These are phyloP conservation scores for Dinomys branickii DNA, from an alignment of 2,113 vertebrate species.

Conservation along the genomic window DNA sequence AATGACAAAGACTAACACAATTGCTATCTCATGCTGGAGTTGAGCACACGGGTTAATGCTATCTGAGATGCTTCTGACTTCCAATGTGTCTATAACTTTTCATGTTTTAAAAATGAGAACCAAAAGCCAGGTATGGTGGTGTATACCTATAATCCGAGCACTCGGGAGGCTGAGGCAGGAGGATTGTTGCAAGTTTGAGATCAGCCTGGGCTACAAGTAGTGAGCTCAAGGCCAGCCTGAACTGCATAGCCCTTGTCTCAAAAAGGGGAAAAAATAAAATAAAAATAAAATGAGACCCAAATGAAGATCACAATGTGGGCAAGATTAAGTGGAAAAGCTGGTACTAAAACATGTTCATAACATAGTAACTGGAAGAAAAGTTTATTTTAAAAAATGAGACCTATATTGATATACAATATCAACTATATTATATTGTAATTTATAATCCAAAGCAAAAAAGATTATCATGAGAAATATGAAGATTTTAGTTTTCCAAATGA, in stretches of 20 bases:
- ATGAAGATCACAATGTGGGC: constrained; percentile 30
- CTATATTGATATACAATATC: constrained; percentile 7
- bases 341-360: constrained; percentile 48
- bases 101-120: constrained; percentile 26
- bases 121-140: too few species aligned
- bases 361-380: constrained; percentile 16
- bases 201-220: too few species aligned
- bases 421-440: background rate
- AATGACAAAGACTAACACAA: background rate
- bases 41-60: background rate
- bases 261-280: too few species aligned
- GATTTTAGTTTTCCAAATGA: constrained; percentile 60
- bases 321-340: constrained; percentile 24
- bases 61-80: background rate
- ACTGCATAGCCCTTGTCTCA: too few species aligned
- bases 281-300: background rate
- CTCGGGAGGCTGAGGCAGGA: too few species aligned
- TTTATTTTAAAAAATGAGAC: constrained; percentile 51
- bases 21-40: background rate
- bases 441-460: constrained; percentile 49
- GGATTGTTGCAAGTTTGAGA: too few species aligned
- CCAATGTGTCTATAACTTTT: background rate
- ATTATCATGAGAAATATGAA: background rate
- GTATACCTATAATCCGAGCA: too few species aligned
- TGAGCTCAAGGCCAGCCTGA: too few species aligned